These are phyloP conservation scores for Dryadula phaetusa DNA, from an alignment of 2,888 invertebrate species.

Conservation along the genomic window DNA sequence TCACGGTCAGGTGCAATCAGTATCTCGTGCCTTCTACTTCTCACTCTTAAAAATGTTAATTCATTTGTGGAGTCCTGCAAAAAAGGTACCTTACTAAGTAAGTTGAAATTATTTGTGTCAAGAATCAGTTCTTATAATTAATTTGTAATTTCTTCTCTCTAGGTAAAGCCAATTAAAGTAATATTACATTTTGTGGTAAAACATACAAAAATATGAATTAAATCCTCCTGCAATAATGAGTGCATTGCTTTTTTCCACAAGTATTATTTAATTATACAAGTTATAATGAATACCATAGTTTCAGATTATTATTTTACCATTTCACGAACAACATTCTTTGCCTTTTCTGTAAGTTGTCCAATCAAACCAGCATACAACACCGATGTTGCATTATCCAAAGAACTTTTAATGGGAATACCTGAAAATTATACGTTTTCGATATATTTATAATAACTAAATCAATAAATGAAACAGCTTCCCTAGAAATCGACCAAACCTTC, in stretches of 20 bases:
- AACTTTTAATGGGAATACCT: conserved; percentile 95
- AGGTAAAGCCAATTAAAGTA: no score
- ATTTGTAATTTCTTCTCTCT: no score
- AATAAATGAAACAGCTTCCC: conserved; percentile 49
- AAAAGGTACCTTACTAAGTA: background rate
- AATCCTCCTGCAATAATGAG: no score
- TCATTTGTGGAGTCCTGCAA: conserved; percentile 96
- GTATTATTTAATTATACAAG: no score
- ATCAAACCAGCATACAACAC: conserved; percentile 97
- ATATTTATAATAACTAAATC: conserved; percentile 7
- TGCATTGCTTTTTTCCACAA: no score
- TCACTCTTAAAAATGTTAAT: conserved; percentile 95
- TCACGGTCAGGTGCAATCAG: conserved; percentile 99
- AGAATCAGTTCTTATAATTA: no score
- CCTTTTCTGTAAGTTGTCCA: conserved; percentile 96
- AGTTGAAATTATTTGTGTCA: background rate
- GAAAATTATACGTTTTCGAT: conserved; percentile 50
- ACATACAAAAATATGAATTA: no score
- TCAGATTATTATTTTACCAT: conserved; percentile 75
- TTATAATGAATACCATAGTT: conserved; percentile 39
- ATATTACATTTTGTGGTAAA: no score
- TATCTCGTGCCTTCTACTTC: conserved; percentile 98
- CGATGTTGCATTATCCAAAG: conserved; percentile 97
- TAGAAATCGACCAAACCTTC: conserved; percentile 91
- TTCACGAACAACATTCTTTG: conserved; percentile 96